These are phyloP conservation scores for Prunella himalayana DNA, from an alignment of 2,113 vertebrate species.

Conservation along the genomic window DNA sequence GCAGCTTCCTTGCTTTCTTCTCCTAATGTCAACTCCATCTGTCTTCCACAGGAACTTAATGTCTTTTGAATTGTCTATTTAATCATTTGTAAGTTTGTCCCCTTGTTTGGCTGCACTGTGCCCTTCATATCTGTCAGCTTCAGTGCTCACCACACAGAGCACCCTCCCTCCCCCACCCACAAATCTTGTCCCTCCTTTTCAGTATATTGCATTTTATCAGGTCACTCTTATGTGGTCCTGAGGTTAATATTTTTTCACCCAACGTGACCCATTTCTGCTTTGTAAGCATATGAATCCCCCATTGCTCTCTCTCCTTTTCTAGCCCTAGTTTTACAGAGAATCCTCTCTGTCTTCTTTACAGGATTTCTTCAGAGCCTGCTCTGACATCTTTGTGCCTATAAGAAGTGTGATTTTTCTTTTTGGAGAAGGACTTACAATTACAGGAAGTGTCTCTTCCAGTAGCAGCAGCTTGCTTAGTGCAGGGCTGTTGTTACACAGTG, in stretches of 20 bases:
- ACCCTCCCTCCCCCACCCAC: not conserved
- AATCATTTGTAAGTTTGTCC: conserved; percentile 33
- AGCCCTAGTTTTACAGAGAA: not conserved
- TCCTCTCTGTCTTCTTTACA: not conserved
- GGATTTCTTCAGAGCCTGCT: not conserved
- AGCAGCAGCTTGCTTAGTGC: not conserved
- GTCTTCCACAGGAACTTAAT: conserved; percentile 20
- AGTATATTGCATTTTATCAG: not conserved
- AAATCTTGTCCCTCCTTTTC: not conserved
- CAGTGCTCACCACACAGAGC: not conserved
- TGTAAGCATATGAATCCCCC: not conserved
- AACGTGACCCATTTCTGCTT: not conserved
- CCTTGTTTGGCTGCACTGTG: not conserved
- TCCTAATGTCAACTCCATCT: conserved; percentile 51
- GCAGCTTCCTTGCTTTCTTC: conserved; percentile 23
- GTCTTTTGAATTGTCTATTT: conserved; percentile 52
- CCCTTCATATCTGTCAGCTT: conserved; percentile 39
- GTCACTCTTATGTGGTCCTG: not conserved
- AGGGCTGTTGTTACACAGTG: not conserved
- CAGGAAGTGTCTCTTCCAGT: not conserved
- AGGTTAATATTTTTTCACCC: not conserved
- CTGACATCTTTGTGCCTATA: not conserved
- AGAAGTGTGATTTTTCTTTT: not conserved
- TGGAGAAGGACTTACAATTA: not conserved
- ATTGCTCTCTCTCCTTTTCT: not conserved